phyloP scores from a whole-genome alignment of 2,797 vertebrate species.

The Hydrophis major region DNA sequence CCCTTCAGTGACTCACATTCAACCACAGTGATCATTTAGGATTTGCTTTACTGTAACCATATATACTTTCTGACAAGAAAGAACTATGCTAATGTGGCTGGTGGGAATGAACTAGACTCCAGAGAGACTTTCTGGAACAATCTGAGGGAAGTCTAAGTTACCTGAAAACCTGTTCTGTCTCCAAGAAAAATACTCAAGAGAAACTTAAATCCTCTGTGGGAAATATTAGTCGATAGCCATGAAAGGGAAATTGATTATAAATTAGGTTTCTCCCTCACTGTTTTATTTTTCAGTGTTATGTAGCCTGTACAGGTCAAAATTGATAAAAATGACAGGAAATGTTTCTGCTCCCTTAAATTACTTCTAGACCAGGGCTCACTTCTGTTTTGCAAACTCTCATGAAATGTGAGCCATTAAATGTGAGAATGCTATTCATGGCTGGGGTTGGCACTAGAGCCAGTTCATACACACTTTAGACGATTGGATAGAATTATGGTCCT shows the following conservation, averaged over 20 bases:
- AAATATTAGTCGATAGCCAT: conserved; percentile 71
- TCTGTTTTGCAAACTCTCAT: conserved; percentile 69
- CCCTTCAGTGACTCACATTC: conserved; percentile 29
- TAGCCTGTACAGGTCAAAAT: conserved; percentile 71
- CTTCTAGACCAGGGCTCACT: conserved; percentile 66
- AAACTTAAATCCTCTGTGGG: conserved; percentile 68
- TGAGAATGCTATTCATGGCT: conserved; percentile 72
- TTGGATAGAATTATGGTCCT: conserved; percentile 68
- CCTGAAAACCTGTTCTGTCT: conserved; percentile 56
- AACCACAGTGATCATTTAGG: conserved; percentile 56
- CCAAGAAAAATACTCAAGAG: conserved; percentile 74
- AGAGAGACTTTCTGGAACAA: conserved; percentile 64
- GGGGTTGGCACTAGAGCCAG: conserved; percentile 65
- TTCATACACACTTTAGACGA: conserved; percentile 66
- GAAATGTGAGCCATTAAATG: conserved; percentile 72
- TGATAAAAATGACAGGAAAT: conserved; percentile 76
- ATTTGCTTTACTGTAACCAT: conserved; percentile 50
- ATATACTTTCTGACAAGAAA: conserved; percentile 62
- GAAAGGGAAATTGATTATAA: conserved; percentile 71
- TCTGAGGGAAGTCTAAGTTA: conserved; percentile 66
- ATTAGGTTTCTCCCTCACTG: conserved; percentile 67
- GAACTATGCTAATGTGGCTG: conserved; percentile 49
- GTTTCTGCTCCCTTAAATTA: conserved; percentile 73
- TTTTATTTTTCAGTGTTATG: conserved; percentile 72
- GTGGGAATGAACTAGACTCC: conserved; percentile 51